These are phyloP conservation scores for Polypedilum vanderplanki DNA, from an alignment of 1,140 invertebrate species.

Conservation along the genomic window DNA sequence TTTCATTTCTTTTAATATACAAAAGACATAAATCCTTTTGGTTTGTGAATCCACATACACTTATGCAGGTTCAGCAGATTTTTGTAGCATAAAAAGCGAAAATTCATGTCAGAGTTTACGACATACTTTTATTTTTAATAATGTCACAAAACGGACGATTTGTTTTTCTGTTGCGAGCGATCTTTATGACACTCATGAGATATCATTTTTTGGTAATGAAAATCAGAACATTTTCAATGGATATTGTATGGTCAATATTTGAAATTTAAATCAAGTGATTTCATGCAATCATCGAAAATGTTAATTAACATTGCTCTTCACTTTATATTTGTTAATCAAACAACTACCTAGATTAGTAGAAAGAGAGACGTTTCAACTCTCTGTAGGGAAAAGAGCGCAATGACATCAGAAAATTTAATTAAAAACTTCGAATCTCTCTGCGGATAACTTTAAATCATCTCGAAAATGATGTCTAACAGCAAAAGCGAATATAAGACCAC, in stretches of 20 bases:
- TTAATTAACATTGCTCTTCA: no score
- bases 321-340: no score
- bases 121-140: slow-evolving; percentile 8
- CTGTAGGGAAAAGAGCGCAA: no score
- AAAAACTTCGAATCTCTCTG: neutral
- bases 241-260: no score
- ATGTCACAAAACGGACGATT: neutral
- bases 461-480: neutral
- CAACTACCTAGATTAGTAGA: no score
- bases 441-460: slow-evolving; percentile 13
- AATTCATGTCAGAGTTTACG: slow-evolving; percentile 3
- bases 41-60: neutral
- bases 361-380: no score
- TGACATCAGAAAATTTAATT: neutral
- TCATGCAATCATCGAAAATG: no score
- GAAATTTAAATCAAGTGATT: no score
- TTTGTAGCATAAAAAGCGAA: neutral
- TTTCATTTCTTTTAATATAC: neutral
- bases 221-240: no score
- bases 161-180: no score
- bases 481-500: neutral
- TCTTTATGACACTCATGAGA: no score
- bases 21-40: slow-evolving; percentile 2
- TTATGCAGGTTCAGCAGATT: neutral
- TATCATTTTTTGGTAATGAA: no score